These are phyloP conservation scores for Rhagologus leucostigma DNA, from an alignment of 2,113 vertebrate genomes.

Conservation along the genomic window DNA sequence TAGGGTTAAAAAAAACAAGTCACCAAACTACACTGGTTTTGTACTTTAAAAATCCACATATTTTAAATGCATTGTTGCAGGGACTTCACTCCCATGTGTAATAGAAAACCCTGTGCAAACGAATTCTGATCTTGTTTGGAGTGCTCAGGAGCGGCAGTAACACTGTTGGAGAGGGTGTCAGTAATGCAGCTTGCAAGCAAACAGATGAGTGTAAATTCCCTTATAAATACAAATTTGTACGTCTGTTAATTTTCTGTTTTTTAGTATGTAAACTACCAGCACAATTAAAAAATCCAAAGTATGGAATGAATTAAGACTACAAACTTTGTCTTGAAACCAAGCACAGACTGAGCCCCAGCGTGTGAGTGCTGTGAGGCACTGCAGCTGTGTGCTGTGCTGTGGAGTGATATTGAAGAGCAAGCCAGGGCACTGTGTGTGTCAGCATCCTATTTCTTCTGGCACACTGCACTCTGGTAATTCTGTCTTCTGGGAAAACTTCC, in stretches of 20 bases:
- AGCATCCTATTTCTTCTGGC: not conserved
- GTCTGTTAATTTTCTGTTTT: not conserved
- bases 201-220: not conserved
- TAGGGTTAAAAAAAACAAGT: not conserved
- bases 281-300: not conserved
- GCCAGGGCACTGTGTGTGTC: not conserved
- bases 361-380: not conserved
- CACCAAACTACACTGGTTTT: not conserved
- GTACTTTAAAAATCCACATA: not conserved
- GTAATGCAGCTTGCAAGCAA: not conserved
- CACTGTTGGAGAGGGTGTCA: not conserved
- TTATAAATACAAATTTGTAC: not conserved
- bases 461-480: not conserved
- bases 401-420: not conserved
- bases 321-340: not conserved
- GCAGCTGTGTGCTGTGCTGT: rapidly evolving
- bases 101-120: not conserved
- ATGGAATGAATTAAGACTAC: not conserved
- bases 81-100: rapidly evolving
- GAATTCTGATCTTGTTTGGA: not conserved
- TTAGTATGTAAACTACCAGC: not conserved
- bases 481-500: not conserved
- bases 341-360: rapidly evolving
- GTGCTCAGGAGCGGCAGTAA: not conserved
- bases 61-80: not conserved